Base-by-base conservation (phyloP, 2,797 vertebrate species). In the Balearica regulorum region DNA sequence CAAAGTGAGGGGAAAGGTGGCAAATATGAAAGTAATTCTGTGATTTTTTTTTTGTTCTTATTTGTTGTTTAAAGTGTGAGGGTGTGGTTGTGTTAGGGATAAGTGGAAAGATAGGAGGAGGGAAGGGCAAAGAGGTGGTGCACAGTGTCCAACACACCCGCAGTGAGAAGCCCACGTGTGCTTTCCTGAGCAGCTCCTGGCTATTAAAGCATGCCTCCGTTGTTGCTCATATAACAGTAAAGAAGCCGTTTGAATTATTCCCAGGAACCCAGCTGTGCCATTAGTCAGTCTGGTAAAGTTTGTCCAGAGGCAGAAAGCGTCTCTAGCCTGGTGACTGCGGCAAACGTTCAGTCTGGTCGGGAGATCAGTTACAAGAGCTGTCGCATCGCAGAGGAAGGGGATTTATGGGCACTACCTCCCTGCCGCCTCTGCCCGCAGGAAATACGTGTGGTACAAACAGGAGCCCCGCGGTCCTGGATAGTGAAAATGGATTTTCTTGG, bases 281-380 rank as follows among this genome's bases (percentile, higher is more conserved):
- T 93, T 55, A 54, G 43, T 88, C 92, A 72, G 46, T 5, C 70
- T 51, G 81, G 51, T 35, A 25, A 82, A n/a, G 81, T 87, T 89
- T 92, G 84, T 92, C 91, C 81, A 13, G 87, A 71, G 87, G 93
- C 84, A 93, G 71, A 64, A 51, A 48, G 53, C 51, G 4, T n/a
- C 91, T 58, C 71, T 3, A 13, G 62, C 54, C 28, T 13, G 43
- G 46, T 31, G 91, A 16, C 70, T 58, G 82, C 77, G 51, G 68
- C 11, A 11, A 37, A 31, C 0, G 0, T 28, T 62, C 41, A 3
- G 35, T 12, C 46, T 4, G 1, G 51, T 83, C 55, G 57, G 11
- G 35, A 33, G 71, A 46, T 84, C 7, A 2, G 28, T 61, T 76
- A 11, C 81, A 55, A 49, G 79, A 82, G 51, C 46, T 26, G 31